phyloP scores from a whole-genome alignment of 2,888 invertebrate genomes.

The Automeris io region DNA sequence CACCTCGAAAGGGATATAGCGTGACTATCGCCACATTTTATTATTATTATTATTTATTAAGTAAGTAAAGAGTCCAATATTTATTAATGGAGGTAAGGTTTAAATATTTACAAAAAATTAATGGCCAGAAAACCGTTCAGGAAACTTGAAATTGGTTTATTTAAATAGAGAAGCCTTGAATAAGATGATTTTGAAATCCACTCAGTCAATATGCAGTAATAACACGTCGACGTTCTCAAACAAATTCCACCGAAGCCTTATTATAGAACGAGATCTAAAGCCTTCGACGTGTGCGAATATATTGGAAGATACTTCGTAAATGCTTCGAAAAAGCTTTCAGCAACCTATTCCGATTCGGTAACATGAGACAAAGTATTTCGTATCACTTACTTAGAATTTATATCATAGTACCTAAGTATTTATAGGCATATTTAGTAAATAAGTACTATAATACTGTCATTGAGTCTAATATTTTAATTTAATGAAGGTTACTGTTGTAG shows the following conservation, averaged over 20 bases:
- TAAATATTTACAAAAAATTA: too few species aligned
- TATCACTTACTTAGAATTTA: background rate
- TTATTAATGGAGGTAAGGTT: too few species aligned
- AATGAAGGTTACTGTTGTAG: too few species aligned
- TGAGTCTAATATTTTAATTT: too few species aligned
- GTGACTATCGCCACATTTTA: too few species aligned
- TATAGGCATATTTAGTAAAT: too few species aligned
- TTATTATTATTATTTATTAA: too few species aligned
- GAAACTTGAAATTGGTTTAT: background rate
- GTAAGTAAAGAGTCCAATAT: too few species aligned
- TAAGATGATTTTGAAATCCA: background rate
- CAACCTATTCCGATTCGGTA: conserved; percentile 9
- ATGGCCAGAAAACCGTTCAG: background rate
- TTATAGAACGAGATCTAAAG: background rate
- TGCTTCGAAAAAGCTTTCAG: conserved; percentile 22
- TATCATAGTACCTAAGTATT: too few species aligned
- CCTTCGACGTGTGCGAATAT: background rate
- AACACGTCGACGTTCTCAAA: background rate
- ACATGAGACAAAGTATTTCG: background rate
- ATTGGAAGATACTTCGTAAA: conserved; percentile 23
- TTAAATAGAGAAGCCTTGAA: conserved; percentile 4
- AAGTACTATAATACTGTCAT: too few species aligned
- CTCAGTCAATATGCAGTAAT: background rate
- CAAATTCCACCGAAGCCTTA: background rate
- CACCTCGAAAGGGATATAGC: too few species aligned